Percentiles rank a stretch among this genome's conserved stretches.
Evolutionary conservation across 2,797 vertebrate species (phyloP).

Genomic region (Acipenser oxyrinchus): DNA sequence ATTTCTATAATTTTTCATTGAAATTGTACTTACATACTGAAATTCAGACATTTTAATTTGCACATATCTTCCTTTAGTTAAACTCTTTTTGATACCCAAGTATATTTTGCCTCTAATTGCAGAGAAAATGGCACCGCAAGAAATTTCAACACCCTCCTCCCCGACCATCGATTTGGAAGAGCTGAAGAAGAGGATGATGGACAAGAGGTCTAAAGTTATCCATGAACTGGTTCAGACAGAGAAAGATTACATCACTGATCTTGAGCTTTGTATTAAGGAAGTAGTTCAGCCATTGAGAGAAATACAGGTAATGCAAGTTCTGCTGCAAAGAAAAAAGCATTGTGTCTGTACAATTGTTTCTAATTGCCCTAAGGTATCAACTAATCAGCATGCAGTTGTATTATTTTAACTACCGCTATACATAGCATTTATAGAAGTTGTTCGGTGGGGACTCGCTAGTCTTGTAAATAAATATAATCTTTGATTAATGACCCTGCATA

Average conservation of each 20-base stretch:
- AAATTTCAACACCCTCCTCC: slow-evolving; percentile 34
- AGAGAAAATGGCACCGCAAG: slow-evolving; percentile 84
- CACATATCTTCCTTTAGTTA: too few species aligned
- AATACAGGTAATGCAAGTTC: slow-evolving; percentile 52
- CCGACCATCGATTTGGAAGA: slow-evolving; percentile 62
- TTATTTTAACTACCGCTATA: too few species aligned
- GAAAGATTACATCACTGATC: slow-evolving; percentile 72
- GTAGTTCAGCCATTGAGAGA: slow-evolving; percentile 79
- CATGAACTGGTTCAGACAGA: slow-evolving; percentile 86
- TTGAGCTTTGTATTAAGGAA: slow-evolving; percentile 81
- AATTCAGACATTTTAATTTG: too few species aligned
- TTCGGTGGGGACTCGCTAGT: too few species aligned
- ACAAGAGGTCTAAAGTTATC: slow-evolving; percentile 78
- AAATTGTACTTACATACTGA: too few species aligned
- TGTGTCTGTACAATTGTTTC: neutral
- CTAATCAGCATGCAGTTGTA: neutral
- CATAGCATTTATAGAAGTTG: too few species aligned
- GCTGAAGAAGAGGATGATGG: slow-evolving; percentile 68
- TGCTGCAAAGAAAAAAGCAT: neutral
- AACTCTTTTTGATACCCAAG: neutral
- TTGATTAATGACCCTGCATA: too few species aligned
- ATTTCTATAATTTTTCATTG: too few species aligned
- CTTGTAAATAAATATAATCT: too few species aligned
- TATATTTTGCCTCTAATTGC: slow-evolving; percentile 16
- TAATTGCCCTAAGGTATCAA: neutral